These are phyloP conservation scores for Falco rusticolus DNA, from an alignment of 2,797 vertebrate species.

Conservation along the genomic window DNA sequence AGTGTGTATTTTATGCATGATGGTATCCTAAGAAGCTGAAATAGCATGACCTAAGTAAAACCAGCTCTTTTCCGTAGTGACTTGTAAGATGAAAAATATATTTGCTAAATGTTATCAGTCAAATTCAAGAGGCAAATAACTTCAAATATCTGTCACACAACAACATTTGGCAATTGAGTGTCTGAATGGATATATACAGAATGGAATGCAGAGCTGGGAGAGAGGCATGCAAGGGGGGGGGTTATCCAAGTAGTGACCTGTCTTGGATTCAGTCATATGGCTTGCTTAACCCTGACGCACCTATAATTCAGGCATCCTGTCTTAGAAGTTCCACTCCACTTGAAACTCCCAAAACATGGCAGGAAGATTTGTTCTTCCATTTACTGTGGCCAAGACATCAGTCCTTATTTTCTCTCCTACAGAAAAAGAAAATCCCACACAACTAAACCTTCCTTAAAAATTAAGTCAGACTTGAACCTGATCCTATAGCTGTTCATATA, in stretches of 20 bases:
- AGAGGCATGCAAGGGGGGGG: neutral
- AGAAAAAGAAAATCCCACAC: neutral
- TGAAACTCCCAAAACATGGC: neutral
- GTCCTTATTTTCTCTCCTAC: neutral
- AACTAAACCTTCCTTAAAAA: neutral
- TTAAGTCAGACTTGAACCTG: neutral
- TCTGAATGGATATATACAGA: neutral
- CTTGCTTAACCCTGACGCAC: neutral
- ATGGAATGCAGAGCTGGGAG: neutral
- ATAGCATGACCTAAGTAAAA: neutral
- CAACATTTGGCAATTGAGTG: neutral
- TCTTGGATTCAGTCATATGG: neutral
- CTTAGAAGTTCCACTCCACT: neutral
- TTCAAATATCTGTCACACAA: neutral
- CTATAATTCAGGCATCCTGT: neutral
- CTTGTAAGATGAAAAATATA: neutral
- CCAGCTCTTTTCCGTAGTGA: neutral
- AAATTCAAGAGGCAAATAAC: neutral
- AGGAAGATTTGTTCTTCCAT: neutral
- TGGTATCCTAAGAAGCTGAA: neutral
- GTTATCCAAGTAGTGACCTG: neutral
- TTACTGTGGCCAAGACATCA: neutral
- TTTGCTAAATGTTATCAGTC: neutral
- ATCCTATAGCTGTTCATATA: neutral
- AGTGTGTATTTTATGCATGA: neutral